Percentiles rank a stretch among this genome's conserved stretches.
Conservation (phyloP, 2,113 vertebrate genomes). For the Elephantulus edwardii region DNA sequence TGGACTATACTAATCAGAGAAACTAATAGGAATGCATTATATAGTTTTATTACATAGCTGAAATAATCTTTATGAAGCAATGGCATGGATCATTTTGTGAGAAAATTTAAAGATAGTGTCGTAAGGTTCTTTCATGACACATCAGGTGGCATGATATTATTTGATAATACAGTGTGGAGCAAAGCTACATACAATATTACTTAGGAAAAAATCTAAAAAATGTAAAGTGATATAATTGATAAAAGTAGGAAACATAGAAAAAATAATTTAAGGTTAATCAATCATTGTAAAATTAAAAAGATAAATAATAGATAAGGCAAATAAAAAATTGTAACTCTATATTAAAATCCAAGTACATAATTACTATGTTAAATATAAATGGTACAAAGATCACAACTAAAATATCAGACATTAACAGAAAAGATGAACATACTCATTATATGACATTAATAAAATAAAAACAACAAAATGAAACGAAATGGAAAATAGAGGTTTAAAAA, state of each 20-base stretch:
- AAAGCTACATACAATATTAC: background rate
- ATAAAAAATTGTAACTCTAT: background rate
- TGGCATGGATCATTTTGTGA: background rate
- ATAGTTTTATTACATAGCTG: background rate
- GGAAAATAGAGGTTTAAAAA: no score
- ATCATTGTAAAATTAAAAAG: background rate
- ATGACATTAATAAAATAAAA: background rate
- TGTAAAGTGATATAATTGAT: background rate
- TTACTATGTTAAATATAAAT: background rate
- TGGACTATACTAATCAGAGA: background rate
- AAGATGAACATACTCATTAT: background rate
- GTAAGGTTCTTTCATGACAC: background rate
- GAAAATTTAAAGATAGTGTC: background rate
- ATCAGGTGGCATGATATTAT: background rate
- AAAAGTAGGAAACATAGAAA: background rate
- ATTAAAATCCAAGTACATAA: background rate
- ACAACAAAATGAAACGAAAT: no score
- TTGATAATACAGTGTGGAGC: background rate
- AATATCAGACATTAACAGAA: background rate
- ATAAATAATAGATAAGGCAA: background rate
- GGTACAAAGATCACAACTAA: background rate
- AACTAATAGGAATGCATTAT: background rate
- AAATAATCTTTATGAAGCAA: background rate
- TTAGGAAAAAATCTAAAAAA: background rate
- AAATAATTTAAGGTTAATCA: background rate